These are phyloP conservation scores for Dolichomitus sp. DNA, from an alignment of 2,888 invertebrate species.

Conservation along the genomic window DNA sequence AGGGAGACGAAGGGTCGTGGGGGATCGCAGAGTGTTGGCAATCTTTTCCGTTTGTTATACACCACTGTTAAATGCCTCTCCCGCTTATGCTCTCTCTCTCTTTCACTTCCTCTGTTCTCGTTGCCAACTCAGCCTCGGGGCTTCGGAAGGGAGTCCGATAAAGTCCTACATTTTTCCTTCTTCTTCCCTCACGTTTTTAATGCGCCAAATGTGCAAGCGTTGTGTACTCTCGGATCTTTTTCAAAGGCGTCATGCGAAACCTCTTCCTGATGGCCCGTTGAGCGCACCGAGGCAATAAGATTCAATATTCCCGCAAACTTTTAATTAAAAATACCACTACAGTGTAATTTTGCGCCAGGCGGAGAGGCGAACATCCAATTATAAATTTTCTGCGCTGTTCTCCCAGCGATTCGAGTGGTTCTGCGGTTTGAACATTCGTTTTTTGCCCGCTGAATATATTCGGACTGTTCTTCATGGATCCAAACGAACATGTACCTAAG, in stretches of 20 bases:
- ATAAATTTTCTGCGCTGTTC: slow-evolving; percentile 17
- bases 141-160: slow-evolving; percentile 48
- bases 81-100: slow-evolving; percentile 18
- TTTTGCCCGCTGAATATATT: neutral
- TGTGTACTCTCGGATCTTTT: slow-evolving; percentile 4
- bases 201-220: slow-evolving; percentile 49
- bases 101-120: neutral
- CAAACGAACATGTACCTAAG: neutral
- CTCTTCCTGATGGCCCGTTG: slow-evolving; percentile 20
- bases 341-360: slow-evolving; percentile 8
- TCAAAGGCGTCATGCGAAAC: slow-evolving; percentile 44
- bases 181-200: slow-evolving; percentile 21
- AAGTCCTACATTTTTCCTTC: slow-evolving; percentile 50
- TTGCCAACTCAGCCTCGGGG: slow-evolving; percentile 63
- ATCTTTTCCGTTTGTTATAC: slow-evolving; percentile 64
- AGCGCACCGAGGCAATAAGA: slow-evolving; percentile 21
- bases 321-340: slow-evolving; percentile 24
- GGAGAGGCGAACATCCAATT: slow-evolving; percentile 12
- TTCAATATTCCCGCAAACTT: slow-evolving; percentile 37
- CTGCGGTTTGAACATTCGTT: neutral
- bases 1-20: slow-evolving; percentile 11
- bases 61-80: slow-evolving; percentile 63
- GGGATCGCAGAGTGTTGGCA: slow-evolving; percentile 53
- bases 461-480: neutral
- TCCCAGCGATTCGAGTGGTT: neutral